These are phyloP conservation scores for Ornithoptera priamus DNA, from an alignment of 2,888 invertebrate species.

Conservation along the genomic window DNA sequence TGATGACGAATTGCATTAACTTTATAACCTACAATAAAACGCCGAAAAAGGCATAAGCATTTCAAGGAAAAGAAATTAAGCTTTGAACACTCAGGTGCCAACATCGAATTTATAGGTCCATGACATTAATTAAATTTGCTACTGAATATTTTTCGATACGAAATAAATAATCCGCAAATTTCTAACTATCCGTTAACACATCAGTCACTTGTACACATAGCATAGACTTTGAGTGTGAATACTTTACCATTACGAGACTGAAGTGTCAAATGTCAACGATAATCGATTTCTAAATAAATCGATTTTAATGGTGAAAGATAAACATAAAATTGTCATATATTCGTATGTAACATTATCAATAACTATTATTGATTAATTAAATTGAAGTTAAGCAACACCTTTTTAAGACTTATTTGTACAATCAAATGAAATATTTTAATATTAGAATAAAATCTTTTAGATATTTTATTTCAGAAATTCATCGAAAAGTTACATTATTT, in stretches of 20 bases:
- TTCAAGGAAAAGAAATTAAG: constrained; percentile 42
- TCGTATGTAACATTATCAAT: too few relatives aligned
- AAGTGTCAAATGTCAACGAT: neutral
- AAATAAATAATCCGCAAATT: constrained; percentile 40
- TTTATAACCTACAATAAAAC: constrained; percentile 60
- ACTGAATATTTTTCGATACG: constrained; percentile 28
- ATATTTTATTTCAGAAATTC: too few relatives aligned
- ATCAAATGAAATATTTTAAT: too few relatives aligned
- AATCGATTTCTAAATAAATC: neutral
- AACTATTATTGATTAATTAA: neutral
- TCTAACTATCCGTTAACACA: constrained; percentile 34
- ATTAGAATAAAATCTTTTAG: too few relatives aligned
- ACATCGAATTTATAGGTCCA: constrained; percentile 29
- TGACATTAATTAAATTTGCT: constrained; percentile 34
- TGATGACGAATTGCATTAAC: constrained; percentile 56
- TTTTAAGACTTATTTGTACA: too few relatives aligned
- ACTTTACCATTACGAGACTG: neutral
- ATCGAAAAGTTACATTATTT: too few relatives aligned
- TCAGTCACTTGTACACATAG: constrained; percentile 26
- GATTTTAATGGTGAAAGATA: neutral
- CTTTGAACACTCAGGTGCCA: constrained; percentile 21
- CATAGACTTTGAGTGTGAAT: neutral
- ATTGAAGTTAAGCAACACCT: neutral
- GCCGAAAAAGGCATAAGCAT: constrained; percentile 46
- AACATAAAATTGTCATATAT: too few relatives aligned